Percentiles rank a stretch among this genome's conserved stretches.
These are phyloP conservation scores for Alfaro cultratus DNA, from an alignment of 2,797 vertebrate species.

Conservation along the genomic window DNA sequence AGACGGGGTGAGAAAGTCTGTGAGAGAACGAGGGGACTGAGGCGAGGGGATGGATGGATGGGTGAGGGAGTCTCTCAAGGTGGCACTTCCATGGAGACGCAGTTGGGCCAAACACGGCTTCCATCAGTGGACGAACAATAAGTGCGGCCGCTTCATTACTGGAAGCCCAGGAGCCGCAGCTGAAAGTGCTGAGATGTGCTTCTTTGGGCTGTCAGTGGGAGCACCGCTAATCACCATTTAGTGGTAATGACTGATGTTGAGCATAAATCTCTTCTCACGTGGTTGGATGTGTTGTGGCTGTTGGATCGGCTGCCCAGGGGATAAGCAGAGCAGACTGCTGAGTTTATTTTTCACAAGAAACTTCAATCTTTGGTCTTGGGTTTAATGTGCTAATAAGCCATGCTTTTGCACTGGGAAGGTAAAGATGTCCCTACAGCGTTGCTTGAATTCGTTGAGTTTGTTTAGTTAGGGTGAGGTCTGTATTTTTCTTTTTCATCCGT, in stretches of 20 bases:
- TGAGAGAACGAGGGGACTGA: conserved; percentile 63
- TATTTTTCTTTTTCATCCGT: neutral
- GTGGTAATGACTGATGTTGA: conserved; percentile 92
- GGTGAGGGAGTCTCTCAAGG: conserved; percentile 83
- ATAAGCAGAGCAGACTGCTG: conserved; percentile 69
- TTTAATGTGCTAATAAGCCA: conserved; percentile 4
- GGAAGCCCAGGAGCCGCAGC: conserved; percentile 87
- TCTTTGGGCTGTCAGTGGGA: conserved; percentile 54
- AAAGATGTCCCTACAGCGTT: neutral
- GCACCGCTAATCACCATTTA: conserved; percentile 84
- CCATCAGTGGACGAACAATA: conserved; percentile 85
- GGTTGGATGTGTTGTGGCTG: conserved; percentile 80
- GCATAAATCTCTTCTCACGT: conserved; percentile 81
- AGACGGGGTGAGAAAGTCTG: conserved; percentile 84
- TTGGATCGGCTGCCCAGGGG: conserved; percentile 86
- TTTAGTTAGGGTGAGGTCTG: neutral
- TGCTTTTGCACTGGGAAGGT: neutral
- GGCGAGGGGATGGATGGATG: conserved; percentile 22
- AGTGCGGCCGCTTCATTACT: conserved; percentile 85
- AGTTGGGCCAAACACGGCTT: conserved; percentile 84
- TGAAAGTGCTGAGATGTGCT: conserved; percentile 73
- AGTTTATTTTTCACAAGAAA: conserved; percentile 1
- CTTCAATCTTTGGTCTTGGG: neutral
- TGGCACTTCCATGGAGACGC: conserved; percentile 94
- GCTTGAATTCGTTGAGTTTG: neutral